Conservation (phyloP, 1,140 invertebrate species). For the Teleogryllus occipitalis region DNA sequence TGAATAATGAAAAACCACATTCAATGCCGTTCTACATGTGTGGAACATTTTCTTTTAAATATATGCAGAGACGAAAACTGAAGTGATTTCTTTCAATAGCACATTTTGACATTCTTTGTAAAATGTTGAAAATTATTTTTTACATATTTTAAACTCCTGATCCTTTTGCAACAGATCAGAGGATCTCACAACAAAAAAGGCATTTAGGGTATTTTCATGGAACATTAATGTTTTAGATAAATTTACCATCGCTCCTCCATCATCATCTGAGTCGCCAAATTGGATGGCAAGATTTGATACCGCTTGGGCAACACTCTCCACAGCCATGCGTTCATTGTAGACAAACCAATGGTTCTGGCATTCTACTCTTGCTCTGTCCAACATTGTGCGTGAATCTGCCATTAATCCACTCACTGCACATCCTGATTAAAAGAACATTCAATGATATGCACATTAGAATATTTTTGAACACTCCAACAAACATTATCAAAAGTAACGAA, state of each 20-base stretch:
- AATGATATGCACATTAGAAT: not conserved
- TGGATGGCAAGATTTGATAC: conserved; percentile 97
- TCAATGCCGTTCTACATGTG: too few relatives aligned
- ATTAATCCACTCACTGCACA: conserved; percentile 97
- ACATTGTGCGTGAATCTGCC: conserved; percentile 92
- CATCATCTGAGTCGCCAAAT: conserved; percentile 94
- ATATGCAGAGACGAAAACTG: too few relatives aligned
- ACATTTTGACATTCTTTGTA: too few relatives aligned
- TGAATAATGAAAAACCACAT: too few relatives aligned
- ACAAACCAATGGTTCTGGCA: conserved; percentile 97
- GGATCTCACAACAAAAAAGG: too few relatives aligned
- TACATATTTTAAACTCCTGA: not conserved
- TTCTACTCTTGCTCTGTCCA: conserved; percentile 91
- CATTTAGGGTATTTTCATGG: not conserved
- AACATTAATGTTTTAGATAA: too few relatives aligned
- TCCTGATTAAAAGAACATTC: conserved; percentile 38
- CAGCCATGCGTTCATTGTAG: conserved; percentile 91
- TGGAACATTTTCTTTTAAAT: too few relatives aligned
- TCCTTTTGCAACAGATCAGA: too few relatives aligned
- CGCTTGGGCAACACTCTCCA: conserved; percentile 95
- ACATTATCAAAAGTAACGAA: not conserved
- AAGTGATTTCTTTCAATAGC: too few relatives aligned
- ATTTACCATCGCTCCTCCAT: conserved; percentile 86
- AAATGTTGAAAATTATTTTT: too few relatives aligned
- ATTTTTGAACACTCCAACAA: not conserved